phyloP scores from a whole-genome alignment of 2,113 vertebrate species.

The Furnarius figulus region DNA sequence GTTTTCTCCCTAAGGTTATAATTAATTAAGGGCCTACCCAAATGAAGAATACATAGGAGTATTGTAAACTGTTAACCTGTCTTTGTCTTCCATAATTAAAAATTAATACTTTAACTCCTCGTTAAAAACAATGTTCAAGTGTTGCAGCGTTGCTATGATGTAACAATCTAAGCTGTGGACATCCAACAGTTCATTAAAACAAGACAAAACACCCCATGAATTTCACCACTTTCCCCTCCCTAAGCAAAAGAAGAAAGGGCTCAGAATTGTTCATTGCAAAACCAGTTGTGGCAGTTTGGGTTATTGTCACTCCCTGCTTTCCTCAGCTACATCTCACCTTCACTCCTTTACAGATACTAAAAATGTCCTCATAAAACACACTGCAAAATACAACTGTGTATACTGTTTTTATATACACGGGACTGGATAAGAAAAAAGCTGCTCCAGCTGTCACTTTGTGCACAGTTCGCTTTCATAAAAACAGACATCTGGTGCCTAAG shows the following conservation, averaged over 20 bases:
- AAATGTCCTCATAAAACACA: background rate
- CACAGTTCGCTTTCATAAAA: background rate
- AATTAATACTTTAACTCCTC: background rate
- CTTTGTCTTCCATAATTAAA: background rate
- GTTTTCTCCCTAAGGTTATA: background rate
- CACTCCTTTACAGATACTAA: background rate
- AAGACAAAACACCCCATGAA: fast-evolving
- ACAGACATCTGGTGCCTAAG: background rate
- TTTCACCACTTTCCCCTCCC: background rate
- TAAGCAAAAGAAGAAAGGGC: background rate
- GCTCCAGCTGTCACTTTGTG: background rate
- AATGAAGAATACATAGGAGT: background rate
- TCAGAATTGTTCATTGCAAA: background rate
- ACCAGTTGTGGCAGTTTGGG: background rate
- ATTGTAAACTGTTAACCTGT: background rate
- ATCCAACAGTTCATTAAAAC: background rate
- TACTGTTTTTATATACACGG: background rate
- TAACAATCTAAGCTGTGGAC: background rate
- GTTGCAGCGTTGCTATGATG: background rate
- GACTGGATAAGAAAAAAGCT: background rate
- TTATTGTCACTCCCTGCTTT: background rate
- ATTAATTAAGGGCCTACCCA: background rate
- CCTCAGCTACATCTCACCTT: background rate
- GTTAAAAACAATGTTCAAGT: background rate
- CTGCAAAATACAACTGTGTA: background rate